Evolutionary conservation across 2,113 vertebrate species (phyloP).

Genomic region (Hippocampus abdominalis): DNA sequence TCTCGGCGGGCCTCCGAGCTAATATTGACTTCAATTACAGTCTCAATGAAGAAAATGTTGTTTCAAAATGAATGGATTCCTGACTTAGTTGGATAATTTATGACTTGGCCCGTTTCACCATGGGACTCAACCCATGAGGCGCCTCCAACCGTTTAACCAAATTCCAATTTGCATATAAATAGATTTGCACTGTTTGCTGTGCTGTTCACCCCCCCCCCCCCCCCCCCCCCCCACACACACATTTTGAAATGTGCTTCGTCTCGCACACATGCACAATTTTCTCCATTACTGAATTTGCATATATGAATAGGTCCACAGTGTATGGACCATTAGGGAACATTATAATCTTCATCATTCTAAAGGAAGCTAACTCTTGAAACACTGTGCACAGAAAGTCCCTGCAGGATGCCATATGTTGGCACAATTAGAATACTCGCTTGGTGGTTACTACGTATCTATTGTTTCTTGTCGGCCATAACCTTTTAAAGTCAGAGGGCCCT

Average conservation of each 20-base stretch:
- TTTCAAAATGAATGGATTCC: constrained; percentile 88
- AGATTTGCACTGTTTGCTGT: constrained; percentile 83
- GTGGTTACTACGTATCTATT: background rate
- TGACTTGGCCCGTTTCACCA: constrained; percentile 76
- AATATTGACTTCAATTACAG: constrained; percentile 78
- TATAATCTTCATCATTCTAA: constrained; percentile 46
- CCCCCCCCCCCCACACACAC: constrained; percentile 1
- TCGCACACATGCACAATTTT: constrained; percentile 21
- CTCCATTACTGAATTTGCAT: constrained; percentile 50
- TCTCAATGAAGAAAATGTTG: constrained; percentile 75
- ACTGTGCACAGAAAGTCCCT: background rate
- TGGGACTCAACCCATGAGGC: constrained; percentile 72
- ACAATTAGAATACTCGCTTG: constrained; percentile 2
- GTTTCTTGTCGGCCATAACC: background rate
- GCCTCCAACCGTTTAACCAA: constrained; percentile 74
- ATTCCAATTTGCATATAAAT: constrained; percentile 95
- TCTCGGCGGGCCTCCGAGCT: constrained; percentile 72
- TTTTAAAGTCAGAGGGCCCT: background rate
- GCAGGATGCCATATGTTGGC: constrained; percentile 11
- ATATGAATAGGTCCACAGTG: constrained; percentile 35
- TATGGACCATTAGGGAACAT: constrained; percentile 41
- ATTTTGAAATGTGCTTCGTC: constrained; percentile 12
- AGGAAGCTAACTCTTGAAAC: constrained; percentile 25
- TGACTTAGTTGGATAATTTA: constrained; percentile 84
- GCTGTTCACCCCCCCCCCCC: constrained; percentile 38